phyloP scores from a whole-genome alignment of 2,888 invertebrate species.

The Cetonia aurata region DNA sequence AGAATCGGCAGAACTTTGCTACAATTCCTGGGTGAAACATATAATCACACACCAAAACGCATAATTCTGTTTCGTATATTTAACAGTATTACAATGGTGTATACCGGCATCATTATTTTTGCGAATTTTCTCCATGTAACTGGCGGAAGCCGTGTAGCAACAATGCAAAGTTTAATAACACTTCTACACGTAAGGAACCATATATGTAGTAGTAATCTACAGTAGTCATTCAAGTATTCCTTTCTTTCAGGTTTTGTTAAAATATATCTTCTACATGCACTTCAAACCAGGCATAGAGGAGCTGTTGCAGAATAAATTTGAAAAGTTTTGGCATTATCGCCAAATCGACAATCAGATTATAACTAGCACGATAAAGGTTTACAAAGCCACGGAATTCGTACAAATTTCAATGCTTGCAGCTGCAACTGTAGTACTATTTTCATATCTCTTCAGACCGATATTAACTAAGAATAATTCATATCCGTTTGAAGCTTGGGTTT shows the following conservation, averaged over 20 bases:
- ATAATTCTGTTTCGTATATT: no score
- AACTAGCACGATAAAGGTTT: neutral
- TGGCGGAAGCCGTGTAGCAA: neutral
- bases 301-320: neutral
- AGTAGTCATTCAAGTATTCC: neutral
- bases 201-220: neutral
- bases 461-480: slow-evolving; percentile 1
- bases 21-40: neutral
- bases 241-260: neutral
- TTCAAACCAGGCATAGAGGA: slow-evolving; percentile 1
- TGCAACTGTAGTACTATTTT: neutral
- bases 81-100: no score
- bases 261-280: slow-evolving; percentile 4
- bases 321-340: slow-evolving; percentile 1
- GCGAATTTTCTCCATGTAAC: neutral
- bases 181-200: neutral
- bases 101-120: no score
- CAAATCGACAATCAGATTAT: neutral
- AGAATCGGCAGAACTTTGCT: neutral
- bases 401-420: neutral
- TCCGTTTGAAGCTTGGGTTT: neutral
- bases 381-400: neutral
- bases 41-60: no score
- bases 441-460: slow-evolving; percentile 1
- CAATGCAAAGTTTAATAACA: neutral